These are phyloP conservation scores for Nibea albiflora DNA, from an alignment of 2,113 vertebrate genomes.

Conservation along the genomic window DNA sequence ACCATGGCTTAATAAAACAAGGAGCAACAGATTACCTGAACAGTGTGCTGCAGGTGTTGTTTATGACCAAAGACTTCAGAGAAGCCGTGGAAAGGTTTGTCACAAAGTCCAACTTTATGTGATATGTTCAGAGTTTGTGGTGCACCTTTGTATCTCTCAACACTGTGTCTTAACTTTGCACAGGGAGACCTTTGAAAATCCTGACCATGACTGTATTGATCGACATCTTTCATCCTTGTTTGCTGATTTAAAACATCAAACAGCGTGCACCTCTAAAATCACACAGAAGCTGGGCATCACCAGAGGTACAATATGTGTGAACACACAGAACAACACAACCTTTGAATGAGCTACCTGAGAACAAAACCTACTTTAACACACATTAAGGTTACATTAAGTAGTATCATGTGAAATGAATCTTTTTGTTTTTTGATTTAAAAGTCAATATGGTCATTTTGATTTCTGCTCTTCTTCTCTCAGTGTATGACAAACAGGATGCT, in stretches of 20 bases:
- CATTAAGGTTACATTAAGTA: too few relatives aligned
- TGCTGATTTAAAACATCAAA: not conserved
- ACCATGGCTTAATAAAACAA: conserved; percentile 63
- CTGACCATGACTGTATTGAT: conserved; percentile 23
- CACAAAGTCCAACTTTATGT: not conserved
- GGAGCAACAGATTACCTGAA: conserved; percentile 79
- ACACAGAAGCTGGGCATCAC: conserved; percentile 59
- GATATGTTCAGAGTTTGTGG: not conserved
- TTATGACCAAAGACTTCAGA: conserved; percentile 72
- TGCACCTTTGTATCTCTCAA: not conserved
- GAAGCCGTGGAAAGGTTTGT: conserved; percentile 67
- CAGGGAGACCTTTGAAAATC: conserved; percentile 1
- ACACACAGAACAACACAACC: not conserved
- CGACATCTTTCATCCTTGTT: conserved; percentile 67
- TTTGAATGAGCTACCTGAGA: too few relatives aligned
- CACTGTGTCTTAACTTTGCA: not conserved
- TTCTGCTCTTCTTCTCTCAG: not conserved
- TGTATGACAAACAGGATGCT: conserved; percentile 66
- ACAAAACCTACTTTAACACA: too few relatives aligned
- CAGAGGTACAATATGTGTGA: conserved; percentile 47
- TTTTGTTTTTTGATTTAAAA: too few relatives aligned
- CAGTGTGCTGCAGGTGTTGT: conserved; percentile 80
- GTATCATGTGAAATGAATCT: too few relatives aligned
- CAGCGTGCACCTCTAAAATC: not conserved
- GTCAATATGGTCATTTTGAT: too few relatives aligned